Evolutionary conservation across 2,113 vertebrate species (phyloP), one percentile per base, ranked within the genome.

Genomic region (Ginglymostoma cirratum): DNA sequence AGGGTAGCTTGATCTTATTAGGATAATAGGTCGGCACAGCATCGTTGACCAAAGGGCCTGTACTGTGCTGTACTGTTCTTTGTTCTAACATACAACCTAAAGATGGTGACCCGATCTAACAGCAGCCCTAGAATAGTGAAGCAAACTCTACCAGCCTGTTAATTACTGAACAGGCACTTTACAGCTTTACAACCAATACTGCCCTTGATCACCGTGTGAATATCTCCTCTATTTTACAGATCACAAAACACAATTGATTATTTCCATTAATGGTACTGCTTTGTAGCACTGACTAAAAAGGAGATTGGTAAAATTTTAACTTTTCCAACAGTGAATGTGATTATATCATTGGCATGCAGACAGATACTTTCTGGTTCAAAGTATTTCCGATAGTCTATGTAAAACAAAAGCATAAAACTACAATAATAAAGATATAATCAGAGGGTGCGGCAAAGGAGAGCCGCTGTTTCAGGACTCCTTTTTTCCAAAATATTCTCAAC

Each of bases 251-350:
- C 65, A 69, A 72, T 14, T 48, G 42, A 72, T 42, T 72, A 72
- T 52, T 95, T 69, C 42, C 15, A 66, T 92, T 66, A 92, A 92
- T n/a, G 61, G 17, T 66, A 12, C 2, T 23, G 65, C 38, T 94
- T 94, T 94, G 45, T 24, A 72, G 4, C 17, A 23, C 6, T 72
- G 67, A n/a, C 2, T 17, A 45, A 34, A 66, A 66, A 55, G 14
- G 15, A 48, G 93, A 10, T 24, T 72, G 27, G 67, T 95, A 72
- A 95, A 72, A 95, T 70, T 72, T 95, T 95, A 95, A 95, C 93
- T 95, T 52, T 48, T 30, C 27, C 72, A 42, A 42, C 92, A 69
- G 23, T 94, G 45, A 67, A 93, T 66, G 21, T 24, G 66, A 12
- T 27, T 12, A 45, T 70, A 45, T 94, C 70, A 94, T 94, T 70